Evolutionary conservation across 2,113 vertebrate species (phyloP).

Genomic region (Puntigrus tetrazona): DNA sequence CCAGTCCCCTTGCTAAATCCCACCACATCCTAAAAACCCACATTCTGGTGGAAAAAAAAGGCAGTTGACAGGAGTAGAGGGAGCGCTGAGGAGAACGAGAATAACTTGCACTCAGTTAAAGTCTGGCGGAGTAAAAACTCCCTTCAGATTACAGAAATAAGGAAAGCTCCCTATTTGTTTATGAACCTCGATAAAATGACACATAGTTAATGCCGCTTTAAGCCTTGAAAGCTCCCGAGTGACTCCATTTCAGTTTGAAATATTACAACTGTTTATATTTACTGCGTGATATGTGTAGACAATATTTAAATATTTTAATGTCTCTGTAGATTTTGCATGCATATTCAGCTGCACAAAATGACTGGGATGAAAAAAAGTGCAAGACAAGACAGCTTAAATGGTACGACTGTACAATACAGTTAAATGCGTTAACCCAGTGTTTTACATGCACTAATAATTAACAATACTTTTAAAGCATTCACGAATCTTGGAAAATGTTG

Average conservation of each 20-base stretch:
- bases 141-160: conserved; percentile 31
- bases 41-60: conserved; percentile 21
- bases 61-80: conserved; percentile 29
- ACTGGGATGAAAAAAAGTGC: background rate
- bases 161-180: conserved; percentile 42
- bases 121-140: conserved; percentile 22
- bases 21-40: conserved; percentile 37
- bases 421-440: background rate
- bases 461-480: background rate
- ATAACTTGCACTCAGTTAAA: conserved; percentile 26
- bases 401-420: background rate
- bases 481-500: background rate
- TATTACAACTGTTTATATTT: background rate
- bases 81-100: conserved; percentile 9
- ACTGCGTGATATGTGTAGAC: background rate
- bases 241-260: conserved; percentile 7
- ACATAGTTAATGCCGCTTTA: background rate
- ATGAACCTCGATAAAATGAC: conserved; percentile 9
- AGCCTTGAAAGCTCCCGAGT: background rate
- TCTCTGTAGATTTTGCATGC: background rate
- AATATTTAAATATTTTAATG: background rate
- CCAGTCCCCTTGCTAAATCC: conserved; percentile 39
- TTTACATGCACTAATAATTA: background rate
- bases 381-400: background rate
- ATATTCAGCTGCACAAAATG: background rate